A percentile compares a stretch with the other conserved stretches of the same genome.
Evolutionary conservation across 1,140 invertebrate genomes (phyloP).

Genomic region (Helicorthomorpha holstii): DNA sequence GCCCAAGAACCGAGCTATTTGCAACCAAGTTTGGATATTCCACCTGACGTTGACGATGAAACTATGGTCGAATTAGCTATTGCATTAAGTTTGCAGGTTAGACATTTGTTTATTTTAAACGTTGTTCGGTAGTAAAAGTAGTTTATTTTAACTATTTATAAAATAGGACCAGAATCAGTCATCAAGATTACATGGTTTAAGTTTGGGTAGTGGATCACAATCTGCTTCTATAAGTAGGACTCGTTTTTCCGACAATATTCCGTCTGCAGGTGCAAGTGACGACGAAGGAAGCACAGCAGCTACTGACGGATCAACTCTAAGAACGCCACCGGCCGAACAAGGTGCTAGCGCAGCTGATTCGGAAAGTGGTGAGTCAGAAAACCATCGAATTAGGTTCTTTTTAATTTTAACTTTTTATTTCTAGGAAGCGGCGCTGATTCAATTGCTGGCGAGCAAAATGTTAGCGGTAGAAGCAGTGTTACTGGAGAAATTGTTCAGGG

Average conservation of each 20-base stretch:
- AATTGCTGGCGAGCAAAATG: slow-evolving; percentile 61
- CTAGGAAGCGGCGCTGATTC: slow-evolving; percentile 54
- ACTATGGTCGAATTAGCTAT: slow-evolving; percentile 93
- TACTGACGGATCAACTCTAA: slow-evolving; percentile 4
- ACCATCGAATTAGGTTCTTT: not conserved
- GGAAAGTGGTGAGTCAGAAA: slow-evolving; percentile 42
- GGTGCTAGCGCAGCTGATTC: not conserved
- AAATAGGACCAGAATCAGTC: slow-evolving; percentile 19
- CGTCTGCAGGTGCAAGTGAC: slow-evolving; percentile 69
- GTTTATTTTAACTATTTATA: not conserved
- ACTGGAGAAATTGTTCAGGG: slow-evolving; percentile 52
- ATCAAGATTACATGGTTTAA: slow-evolving; percentile 12
- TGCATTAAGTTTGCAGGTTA: slow-evolving; percentile 69
- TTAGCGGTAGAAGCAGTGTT: slow-evolving; percentile 70
- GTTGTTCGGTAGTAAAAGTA: not conserved
- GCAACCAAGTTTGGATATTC: too few species aligned
- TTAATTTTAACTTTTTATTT: not conserved
- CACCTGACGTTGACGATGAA: slow-evolving; percentile 83
- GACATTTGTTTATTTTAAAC: not conserved
- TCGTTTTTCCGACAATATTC: slow-evolving; percentile 58
- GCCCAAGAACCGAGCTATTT: too few species aligned
- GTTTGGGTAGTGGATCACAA: slow-evolving; percentile 10
- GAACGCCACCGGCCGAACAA: slow-evolving; percentile 3
- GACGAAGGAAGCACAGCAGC: slow-evolving; percentile 49
- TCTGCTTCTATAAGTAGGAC: slow-evolving; percentile 26